Conservation (phyloP, 2,888 invertebrate genomes). For the Pimpla rufipes region DNA sequence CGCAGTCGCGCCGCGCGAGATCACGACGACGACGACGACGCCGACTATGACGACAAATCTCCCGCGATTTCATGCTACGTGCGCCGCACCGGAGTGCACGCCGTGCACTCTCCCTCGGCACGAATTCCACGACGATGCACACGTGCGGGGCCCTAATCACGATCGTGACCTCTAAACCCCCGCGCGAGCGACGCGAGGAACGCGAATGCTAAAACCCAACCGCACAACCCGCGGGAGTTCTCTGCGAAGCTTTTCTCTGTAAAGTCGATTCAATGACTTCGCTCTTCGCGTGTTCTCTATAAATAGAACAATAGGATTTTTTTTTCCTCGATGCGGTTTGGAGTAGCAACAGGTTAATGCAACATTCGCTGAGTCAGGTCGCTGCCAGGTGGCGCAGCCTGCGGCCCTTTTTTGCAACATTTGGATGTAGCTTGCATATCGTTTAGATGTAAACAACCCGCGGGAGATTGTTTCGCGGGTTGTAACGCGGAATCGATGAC, state of each 20-base stretch:
- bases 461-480: neutral
- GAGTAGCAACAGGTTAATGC: too few relatives aligned
- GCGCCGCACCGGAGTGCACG: neutral
- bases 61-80: conserved; percentile 14
- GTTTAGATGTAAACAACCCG: too few relatives aligned
- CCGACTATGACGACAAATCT: conserved; percentile 23
- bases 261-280: neutral
- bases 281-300: neutral
- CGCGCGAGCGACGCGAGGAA: conserved; percentile 40
- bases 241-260: conserved; percentile 10
- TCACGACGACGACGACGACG: conserved; percentile 30
- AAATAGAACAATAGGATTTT: neutral
- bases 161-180: conserved; percentile 66
- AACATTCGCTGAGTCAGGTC: too few relatives aligned
- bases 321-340: neutral
- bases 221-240: conserved; percentile 8
- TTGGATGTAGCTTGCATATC: too few relatives aligned
- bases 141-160: conserved; percentile 65
- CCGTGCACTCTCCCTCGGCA: conserved; percentile 52
- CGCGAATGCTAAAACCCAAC: conserved; percentile 29
- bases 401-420: neutral
- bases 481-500: neutral
- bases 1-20: conserved; percentile 24
- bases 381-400: neutral
- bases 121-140: conserved; percentile 60